These are phyloP conservation scores for Tetanocera ferruginea DNA, from an alignment of 2,888 invertebrate species.

Conservation along the genomic window DNA sequence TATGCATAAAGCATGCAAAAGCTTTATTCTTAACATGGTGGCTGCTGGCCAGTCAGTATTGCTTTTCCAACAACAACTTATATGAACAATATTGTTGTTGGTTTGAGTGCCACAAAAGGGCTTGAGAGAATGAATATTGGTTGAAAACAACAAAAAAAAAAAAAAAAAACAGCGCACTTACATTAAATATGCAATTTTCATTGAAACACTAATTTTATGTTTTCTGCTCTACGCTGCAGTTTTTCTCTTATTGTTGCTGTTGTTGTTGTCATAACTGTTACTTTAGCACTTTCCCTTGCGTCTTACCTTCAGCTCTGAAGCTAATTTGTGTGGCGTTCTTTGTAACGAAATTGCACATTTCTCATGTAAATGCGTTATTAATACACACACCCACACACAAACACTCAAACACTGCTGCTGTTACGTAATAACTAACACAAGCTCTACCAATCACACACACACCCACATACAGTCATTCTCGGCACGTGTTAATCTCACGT, in stretches of 20 bases:
- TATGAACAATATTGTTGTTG: too few species aligned
- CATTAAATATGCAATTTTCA: slow-evolving; percentile 24
- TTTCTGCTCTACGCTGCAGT: not conserved
- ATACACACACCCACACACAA: not conserved
- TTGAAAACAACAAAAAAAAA: not conserved
- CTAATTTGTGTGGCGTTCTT: slow-evolving; percentile 6
- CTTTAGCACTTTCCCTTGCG: not conserved
- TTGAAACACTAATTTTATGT: slow-evolving; percentile 11
- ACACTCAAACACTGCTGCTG: not conserved
- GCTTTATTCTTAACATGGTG: not conserved
- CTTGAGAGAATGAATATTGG: not conserved
- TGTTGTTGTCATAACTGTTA: not conserved
- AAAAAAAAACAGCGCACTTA: not conserved
- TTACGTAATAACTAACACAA: not conserved
- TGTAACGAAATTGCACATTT: slow-evolving; percentile 28
- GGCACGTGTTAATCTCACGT: slow-evolving; percentile 28
- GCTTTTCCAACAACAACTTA: too few species aligned
- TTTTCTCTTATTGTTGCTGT: not conserved
- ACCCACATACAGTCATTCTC: not conserved
- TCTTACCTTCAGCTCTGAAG: not conserved
- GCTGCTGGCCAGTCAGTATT: not conserved
- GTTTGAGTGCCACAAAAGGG: too few species aligned
- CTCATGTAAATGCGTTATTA: slow-evolving; percentile 31
- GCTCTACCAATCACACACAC: not conserved
- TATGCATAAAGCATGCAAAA: too few species aligned